Conservation (phyloP, 2,888 invertebrate species). For the Eupithecia subumbrata region DNA sequence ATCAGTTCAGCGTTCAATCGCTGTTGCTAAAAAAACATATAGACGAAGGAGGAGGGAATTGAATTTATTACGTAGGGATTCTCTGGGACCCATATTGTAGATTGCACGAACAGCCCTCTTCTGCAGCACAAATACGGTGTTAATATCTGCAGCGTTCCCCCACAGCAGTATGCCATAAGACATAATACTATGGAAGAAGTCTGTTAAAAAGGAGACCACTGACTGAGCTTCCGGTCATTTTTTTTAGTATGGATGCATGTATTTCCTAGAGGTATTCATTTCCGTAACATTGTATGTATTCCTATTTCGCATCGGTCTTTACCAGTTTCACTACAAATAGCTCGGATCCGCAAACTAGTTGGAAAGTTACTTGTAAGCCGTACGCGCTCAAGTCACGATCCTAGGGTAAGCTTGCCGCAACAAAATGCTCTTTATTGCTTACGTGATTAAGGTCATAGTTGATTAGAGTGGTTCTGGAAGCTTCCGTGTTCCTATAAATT, state of each 20-base stretch:
- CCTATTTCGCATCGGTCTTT: constrained; percentile 43
- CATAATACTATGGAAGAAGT: too few relatives aligned
- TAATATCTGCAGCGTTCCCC: too few relatives aligned
- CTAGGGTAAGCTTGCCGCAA: constrained; percentile 32
- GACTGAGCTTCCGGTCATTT: too few relatives aligned
- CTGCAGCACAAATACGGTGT: too few relatives aligned
- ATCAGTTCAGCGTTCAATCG: background rate
- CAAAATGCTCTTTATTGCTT: constrained; percentile 29
- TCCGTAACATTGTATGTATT: background rate
- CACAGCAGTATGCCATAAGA: too few relatives aligned
- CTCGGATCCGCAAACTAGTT: constrained; percentile 71
- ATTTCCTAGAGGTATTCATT: background rate
- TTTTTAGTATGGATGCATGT: background rate
- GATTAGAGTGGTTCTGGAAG: constrained; percentile 36
- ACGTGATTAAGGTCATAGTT: constrained; percentile 29
- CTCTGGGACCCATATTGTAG: too few relatives aligned
- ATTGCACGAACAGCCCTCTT: too few relatives aligned
- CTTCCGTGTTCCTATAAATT: constrained; percentile 40
- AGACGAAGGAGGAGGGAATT: too few relatives aligned
- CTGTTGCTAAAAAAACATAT: background rate
- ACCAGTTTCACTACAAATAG: constrained; percentile 63
- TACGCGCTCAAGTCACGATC: constrained; percentile 58
- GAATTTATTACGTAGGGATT: too few relatives aligned
- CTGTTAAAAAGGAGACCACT: too few relatives aligned
- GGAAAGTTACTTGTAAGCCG: constrained; percentile 64